Conservation (phyloP, 2,113 vertebrate species). For the Scartelaos histophorus region DNA sequence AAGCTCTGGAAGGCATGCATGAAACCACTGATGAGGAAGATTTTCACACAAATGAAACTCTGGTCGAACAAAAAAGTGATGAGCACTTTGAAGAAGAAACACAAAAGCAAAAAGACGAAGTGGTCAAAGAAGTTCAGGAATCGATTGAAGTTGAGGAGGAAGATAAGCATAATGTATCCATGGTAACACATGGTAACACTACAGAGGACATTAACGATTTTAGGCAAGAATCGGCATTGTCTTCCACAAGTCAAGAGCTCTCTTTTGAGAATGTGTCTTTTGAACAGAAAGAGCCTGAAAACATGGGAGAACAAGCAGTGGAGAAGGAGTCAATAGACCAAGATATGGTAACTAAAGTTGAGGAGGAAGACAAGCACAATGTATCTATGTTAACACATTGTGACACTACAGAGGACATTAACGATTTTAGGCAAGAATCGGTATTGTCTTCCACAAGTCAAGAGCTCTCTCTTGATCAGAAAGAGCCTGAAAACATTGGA, state of each 20-base stretch:
- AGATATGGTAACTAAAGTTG: background rate
- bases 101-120: too few relatives aligned
- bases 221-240: constrained; percentile 25
- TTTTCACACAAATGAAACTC: background rate
- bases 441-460: too few relatives aligned
- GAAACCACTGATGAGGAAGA: background rate
- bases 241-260: background rate
- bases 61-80: constrained; percentile 7
- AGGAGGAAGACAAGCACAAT: constrained; percentile 31
- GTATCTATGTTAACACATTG: constrained; percentile 42
- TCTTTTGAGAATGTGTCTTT: background rate
- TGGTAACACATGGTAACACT: too few relatives aligned
- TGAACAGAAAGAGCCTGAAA: background rate
- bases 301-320: background rate
- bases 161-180: too few relatives aligned
- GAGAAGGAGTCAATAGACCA: background rate
- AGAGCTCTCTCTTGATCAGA: too few relatives aligned
- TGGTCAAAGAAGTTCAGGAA: too few relatives aligned
- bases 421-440: constrained; percentile 18
- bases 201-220: constrained; percentile 26
- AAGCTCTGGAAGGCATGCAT: constrained; percentile 2
- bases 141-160: too few relatives aligned
- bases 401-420: constrained; percentile 43
- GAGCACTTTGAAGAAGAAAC: background rate
- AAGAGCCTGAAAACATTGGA: background rate